These are phyloP conservation scores for Taenaris catops DNA, from an alignment of 2,888 invertebrate species.

Conservation along the genomic window DNA sequence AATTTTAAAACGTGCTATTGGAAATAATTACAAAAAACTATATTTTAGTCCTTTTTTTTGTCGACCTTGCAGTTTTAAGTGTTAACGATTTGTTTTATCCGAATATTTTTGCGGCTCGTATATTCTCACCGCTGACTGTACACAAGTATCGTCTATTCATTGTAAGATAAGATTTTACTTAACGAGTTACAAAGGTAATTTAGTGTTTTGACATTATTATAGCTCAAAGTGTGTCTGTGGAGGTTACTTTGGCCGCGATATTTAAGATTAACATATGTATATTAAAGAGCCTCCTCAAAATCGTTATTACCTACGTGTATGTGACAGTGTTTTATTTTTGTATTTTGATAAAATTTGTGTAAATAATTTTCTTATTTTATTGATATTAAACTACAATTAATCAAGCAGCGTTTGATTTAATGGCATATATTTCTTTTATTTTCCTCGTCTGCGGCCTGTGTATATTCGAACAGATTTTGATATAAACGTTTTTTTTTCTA, in stretches of 20 bases:
- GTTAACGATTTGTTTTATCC: too few species aligned
- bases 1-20: too few species aligned
- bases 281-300: constrained; percentile 49
- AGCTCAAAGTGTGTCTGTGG: constrained; percentile 32
- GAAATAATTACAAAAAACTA: too few species aligned
- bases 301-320: constrained; percentile 64
- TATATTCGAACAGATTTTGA: too few species aligned
- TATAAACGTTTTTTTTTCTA: too few species aligned
- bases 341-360: constrained; percentile 79
- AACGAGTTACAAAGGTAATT: constrained; percentile 30
- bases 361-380: constrained; percentile 80
- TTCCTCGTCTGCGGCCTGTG: too few species aligned
- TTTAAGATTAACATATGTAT: constrained; percentile 39
- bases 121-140: constrained; percentile 2
- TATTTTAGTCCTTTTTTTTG: too few species aligned
- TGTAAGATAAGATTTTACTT: constrained; percentile 30
- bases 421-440: too few species aligned
- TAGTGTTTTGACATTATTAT: constrained; percentile 32
- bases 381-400: constrained; percentile 79
- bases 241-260: constrained; percentile 31
- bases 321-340: constrained; percentile 80
- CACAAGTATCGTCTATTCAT: constrained; percentile 11
- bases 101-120: not conserved
- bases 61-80: too few species aligned
- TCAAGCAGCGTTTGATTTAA: constrained; percentile 36